Evolutionary conservation across 2,888 invertebrate genomes (phyloP), one percentile per base, ranked within the genome.

Genomic region (Pemphredon lugubris): DNA sequence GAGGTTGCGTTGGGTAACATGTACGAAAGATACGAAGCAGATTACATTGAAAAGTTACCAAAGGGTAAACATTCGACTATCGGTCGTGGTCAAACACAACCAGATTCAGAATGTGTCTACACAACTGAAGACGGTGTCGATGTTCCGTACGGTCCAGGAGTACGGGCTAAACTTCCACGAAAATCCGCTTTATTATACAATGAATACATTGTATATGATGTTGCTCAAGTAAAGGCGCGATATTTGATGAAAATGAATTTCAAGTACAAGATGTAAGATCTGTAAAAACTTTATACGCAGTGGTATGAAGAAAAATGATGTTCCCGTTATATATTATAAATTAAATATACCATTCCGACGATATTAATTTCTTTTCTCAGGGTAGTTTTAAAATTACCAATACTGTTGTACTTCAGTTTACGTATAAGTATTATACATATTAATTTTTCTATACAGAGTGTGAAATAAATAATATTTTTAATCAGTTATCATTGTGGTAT

Each of bases 1-100:
- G 99, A 99, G 88, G 98, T 97, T 2, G 98, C 99, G 0, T 92
- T 99, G 1, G 99, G 99, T 42, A 94, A 96, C 70, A 97, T 95
- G 96, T 93, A 95, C 88, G 96, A 97, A 88, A 93, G 94, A 76
- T 91, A 89, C 0, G 55, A 89, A 0, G 94, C 98, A 0, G 93
- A 96, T 79, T 94, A 94, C 87, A 92, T 97, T 34, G 92, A 93
- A 13, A 95, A 95, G 85, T 91, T 97, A 53, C 97, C 97, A 0
- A 92, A 93, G 39, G 95, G 95, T 71, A 95, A 93, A 84, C 96
- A 98, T 90, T 97, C 97, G 77, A 95, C 95, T 45, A 96, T 96
- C 91, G 98, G 98, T 86, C 86, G 94, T 61, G 99, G 99, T 3
- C 92, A 92, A 83, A 97, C 97, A 2, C 92, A 93, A 83, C 99